phyloP scores from a whole-genome alignment of 2,888 invertebrate genomes.

The Gryllus longicercus region DNA sequence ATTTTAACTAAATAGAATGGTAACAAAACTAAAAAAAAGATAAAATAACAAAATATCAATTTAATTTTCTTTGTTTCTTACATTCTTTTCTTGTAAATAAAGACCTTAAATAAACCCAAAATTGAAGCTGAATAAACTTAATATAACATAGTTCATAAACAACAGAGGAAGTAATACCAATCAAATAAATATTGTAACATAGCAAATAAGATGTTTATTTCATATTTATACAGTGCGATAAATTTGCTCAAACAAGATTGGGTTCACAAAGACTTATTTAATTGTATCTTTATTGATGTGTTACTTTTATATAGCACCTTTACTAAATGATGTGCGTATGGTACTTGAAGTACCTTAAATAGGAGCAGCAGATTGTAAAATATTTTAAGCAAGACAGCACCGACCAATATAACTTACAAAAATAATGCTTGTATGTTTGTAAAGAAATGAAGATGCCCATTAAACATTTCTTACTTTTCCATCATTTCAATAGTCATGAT shows the following conservation, averaged over 20 bases:
- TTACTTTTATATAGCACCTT: conserved; percentile 9
- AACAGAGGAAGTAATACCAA: conserved; percentile 30
- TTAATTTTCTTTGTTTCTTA: conserved; percentile 29
- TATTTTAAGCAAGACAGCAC: conserved; percentile 21
- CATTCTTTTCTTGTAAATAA: conserved; percentile 27
- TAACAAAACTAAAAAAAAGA: conserved; percentile 18
- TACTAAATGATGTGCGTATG: background rate
- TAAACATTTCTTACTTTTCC: conserved; percentile 6
- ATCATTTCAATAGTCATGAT: background rate
- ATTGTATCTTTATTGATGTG: too few relatives aligned
- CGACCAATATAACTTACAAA: conserved; percentile 2
- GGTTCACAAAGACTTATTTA: conserved; percentile 30
- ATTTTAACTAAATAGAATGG: background rate
- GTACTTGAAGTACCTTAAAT: background rate
- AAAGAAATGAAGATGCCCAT: too few relatives aligned
- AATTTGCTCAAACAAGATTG: conserved; percentile 27
- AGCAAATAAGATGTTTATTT: conserved; percentile 36
- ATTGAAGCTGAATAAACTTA: conserved; percentile 27
- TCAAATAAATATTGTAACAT: conserved; percentile 28
- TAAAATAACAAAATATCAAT: conserved; percentile 22
- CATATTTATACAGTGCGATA: conserved; percentile 30
- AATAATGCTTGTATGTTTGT: background rate
- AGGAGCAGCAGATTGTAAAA: background rate
- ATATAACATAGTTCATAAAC: conserved; percentile 30
- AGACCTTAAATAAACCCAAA: conserved; percentile 31